Evolutionary conservation across 1,140 invertebrate species (phyloP).

Genomic region (Lepidurus couesii): DNA sequence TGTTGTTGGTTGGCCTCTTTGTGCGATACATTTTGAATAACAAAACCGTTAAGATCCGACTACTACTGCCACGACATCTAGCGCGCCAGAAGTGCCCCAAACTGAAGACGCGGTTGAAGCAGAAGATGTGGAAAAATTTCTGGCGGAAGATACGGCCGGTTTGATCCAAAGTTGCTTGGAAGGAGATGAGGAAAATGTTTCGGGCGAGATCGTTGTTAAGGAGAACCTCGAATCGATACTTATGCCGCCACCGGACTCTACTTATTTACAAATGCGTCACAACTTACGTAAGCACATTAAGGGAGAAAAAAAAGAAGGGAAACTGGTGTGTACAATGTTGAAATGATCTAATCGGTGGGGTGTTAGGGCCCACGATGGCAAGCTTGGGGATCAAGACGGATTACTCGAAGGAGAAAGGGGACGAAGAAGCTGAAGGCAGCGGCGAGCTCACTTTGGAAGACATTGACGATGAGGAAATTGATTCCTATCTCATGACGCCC

Average conservation of each 20-base stretch:
- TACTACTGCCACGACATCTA: neutral
- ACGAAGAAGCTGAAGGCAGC: constrained; percentile 42
- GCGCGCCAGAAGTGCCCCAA: neutral
- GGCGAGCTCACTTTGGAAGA: constrained; percentile 72
- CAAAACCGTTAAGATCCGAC: neutral
- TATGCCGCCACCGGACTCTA: constrained; percentile 39
- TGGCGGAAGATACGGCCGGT: constrained; percentile 39
- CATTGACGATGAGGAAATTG: constrained; percentile 81
- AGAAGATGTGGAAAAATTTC: constrained; percentile 38
- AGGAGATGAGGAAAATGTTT: neutral
- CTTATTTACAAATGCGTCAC: constrained; percentile 33
- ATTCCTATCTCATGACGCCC: constrained; percentile 76
- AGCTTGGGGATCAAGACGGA: constrained; percentile 46
- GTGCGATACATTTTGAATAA: neutral
- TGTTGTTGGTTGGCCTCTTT: neutral
- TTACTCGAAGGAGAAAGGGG: constrained; percentile 40
- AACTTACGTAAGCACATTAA: constrained; percentile 34
- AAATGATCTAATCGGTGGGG: constrained; percentile 4
- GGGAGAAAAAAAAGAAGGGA: constrained; percentile 30
- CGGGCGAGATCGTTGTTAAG: neutral
- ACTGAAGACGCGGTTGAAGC: constrained; percentile 30
- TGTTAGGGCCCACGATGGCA: constrained; percentile 43
- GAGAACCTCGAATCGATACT: constrained; percentile 38
- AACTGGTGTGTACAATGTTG: neutral
- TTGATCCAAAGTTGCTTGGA: constrained; percentile 38